Base-by-base conservation (phyloP, 2,888 invertebrate species). In the Calameuta idolon region DNA sequence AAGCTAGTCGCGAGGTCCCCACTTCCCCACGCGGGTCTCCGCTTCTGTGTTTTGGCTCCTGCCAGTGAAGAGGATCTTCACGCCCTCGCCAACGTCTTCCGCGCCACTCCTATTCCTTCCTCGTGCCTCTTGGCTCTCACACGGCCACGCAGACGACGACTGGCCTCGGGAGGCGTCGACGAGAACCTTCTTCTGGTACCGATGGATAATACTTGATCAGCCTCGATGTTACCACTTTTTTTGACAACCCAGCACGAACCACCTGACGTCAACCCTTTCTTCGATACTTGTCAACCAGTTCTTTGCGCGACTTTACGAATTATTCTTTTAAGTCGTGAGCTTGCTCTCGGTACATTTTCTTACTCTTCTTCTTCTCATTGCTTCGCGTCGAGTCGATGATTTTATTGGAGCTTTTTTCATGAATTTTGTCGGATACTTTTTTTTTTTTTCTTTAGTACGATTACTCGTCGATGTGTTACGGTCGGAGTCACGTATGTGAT, bases 1-100 rank as follows among this genome's bases (percentile, higher is more conserved):
- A 76, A 77, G 80, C 79, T 74, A 76, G 84, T 83, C 83, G 80
- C 82, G 81, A 69, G 81, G 83, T 86, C 86, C 86, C 86, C 86
- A 83, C 86, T 85, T 86, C 81, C 82, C 84, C 75, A 69, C 74
- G 76, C 79, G 55, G 75, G 74, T 35, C 71, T 69, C 69, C 76
- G 34, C 73, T 77, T 77, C 79, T 77, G 76, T 76, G 73, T 78
- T 78, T 79, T 79, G 79, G 76, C 79, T 79, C 76, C 79, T 69
- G 68, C 55, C 23, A 55, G 55, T 23, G 23, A 55, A 78, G 76
- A 78, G 78, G 78, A 73, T 78, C 79, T 78, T 78, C 79, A 73
- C 79, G 76, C 76, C 76, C 76, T 71, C 71, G 71, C 34, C 71
- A 15, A 69, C 69, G 69, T 76, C 74, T 74, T 74, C 71, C 73